Evolutionary conservation across 2,888 invertebrate species (phyloP).

Genomic region (Pristionchus mayeri): DNA sequence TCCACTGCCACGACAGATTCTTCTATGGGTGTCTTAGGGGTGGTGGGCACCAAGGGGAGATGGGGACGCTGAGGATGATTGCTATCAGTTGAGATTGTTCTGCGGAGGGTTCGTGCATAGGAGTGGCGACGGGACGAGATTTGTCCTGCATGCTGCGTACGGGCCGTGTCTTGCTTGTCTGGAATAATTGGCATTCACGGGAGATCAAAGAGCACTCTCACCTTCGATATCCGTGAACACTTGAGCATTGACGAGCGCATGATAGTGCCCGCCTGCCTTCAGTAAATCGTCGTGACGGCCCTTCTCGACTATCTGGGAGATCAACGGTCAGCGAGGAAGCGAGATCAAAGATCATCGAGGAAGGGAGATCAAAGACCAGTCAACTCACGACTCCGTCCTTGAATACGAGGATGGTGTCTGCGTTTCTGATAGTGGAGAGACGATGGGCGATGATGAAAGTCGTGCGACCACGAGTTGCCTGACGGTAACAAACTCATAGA

Average conservation of each 20-base stretch:
- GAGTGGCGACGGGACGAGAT: slow-evolving; percentile 2
- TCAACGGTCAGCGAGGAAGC: neutral
- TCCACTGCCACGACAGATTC: neutral
- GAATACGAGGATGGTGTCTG: slow-evolving; percentile 77
- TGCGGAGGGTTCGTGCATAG: too few relatives aligned
- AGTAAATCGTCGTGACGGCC: slow-evolving; percentile 84
- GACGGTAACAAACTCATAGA: too few relatives aligned
- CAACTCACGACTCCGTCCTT: slow-evolving; percentile 65
- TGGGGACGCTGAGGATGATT: too few relatives aligned
- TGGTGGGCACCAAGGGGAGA: too few relatives aligned
- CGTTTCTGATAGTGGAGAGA: slow-evolving; percentile 78
- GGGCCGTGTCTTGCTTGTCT: neutral
- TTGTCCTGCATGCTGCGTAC: neutral
- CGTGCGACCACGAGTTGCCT: slow-evolving; percentile 73
- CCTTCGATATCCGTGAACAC: slow-evolving; percentile 48
- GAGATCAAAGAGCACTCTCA: slow-evolving; percentile 30
- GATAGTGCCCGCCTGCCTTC: slow-evolving; percentile 82
- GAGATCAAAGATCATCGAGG: neutral
- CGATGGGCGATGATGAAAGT: slow-evolving; percentile 78
- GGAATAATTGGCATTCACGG: neutral
- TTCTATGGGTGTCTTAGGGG: slow-evolving; percentile 21
- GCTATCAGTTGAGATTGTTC: too few relatives aligned
- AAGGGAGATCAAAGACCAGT: too few relatives aligned
- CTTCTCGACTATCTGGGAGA: slow-evolving; percentile 79
- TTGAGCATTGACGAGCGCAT: slow-evolving; percentile 77